Evolutionary conservation across 2,888 invertebrate species (phyloP), one percentile per base, ranked within the genome.

Genomic region (Drosophila nr. fundita): DNA sequence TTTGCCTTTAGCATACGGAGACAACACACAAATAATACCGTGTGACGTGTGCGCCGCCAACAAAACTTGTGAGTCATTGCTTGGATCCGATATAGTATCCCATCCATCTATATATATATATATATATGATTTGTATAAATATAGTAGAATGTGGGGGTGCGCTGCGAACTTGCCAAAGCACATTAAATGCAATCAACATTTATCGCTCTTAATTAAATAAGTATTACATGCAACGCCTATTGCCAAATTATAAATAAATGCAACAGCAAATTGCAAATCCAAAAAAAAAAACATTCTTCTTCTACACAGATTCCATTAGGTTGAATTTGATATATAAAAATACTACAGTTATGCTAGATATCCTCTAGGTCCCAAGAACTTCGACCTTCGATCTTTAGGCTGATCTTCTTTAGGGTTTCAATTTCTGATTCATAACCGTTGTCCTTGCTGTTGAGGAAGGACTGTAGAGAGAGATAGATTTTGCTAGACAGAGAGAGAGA

Each of bases 31-130:
- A n/a, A 61, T 65, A 63, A 73, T 49, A 59, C 73, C 63, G 60
- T 71, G 87, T 89, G 84, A 84, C 84, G 84, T 82, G 82, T 66
- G 59, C 52, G 49, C 36, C 15, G 62, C 30, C 55, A 67, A 70
- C 59, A 55, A 67, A 68, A 50, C 5, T 61, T 53, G 49, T 80
- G 83, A 82, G 30, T 80, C 77, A 82, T 32, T 50, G 54, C 50
- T 48, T 62, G 21, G 73, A 61, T 66, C 49, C 55, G 50, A 60
- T 57, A 36, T 45, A 38, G 29, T 32, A 48, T 58, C 18, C 8
- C 29, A 48, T 58, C 18, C 8, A 40, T 21, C 8, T 1, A 4
- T 52, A 7, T 58, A 5, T 58, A 21, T 29, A 0, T 13, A 13
- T 52, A 11, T 36, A 8, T 63, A 42, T 45, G n/a, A 11, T 27